Percentiles rank a stretch among this genome's conserved stretches.
These are phyloP conservation scores for Grallaria varia DNA, from an alignment of 2,113 vertebrate species.

Conservation along the genomic window DNA sequence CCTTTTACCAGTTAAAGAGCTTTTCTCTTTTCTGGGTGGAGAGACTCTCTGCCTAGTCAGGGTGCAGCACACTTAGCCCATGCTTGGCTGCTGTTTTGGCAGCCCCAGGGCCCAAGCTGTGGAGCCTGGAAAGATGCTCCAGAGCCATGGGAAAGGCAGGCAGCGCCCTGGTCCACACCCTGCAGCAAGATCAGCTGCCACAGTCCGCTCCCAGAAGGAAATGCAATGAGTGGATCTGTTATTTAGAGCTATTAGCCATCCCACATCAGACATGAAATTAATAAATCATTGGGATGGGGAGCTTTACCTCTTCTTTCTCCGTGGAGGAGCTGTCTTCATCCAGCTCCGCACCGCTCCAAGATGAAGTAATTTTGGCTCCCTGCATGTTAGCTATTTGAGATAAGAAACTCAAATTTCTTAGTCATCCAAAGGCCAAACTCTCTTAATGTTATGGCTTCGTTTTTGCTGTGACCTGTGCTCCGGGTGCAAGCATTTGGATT, in stretches of 20 bases:
- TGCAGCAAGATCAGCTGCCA: background rate
- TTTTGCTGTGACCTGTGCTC: background rate
- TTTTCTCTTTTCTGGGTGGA: background rate
- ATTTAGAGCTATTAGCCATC: background rate
- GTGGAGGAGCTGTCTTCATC: background rate
- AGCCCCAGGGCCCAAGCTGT: background rate
- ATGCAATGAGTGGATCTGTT: background rate
- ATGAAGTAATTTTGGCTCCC: constrained; percentile 2
- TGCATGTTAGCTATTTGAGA: background rate
- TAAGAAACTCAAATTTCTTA: background rate
- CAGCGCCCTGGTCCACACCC: background rate
- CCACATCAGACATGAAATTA: background rate
- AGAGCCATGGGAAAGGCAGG: background rate
- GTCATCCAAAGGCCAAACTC: background rate
- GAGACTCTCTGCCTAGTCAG: background rate
- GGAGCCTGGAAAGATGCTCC: background rate
- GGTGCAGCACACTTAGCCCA: background rate
- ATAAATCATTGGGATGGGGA: background rate
- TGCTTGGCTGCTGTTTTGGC: background rate
- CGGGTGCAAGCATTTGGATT: background rate
- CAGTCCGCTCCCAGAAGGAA: background rate
- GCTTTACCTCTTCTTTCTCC: background rate
- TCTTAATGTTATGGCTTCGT: background rate
- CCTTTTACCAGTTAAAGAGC: background rate
- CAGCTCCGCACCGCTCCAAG: background rate